Base-by-base conservation (phyloP, 2,888 invertebrate genomes). In the Euzophera pinguis region DNA sequence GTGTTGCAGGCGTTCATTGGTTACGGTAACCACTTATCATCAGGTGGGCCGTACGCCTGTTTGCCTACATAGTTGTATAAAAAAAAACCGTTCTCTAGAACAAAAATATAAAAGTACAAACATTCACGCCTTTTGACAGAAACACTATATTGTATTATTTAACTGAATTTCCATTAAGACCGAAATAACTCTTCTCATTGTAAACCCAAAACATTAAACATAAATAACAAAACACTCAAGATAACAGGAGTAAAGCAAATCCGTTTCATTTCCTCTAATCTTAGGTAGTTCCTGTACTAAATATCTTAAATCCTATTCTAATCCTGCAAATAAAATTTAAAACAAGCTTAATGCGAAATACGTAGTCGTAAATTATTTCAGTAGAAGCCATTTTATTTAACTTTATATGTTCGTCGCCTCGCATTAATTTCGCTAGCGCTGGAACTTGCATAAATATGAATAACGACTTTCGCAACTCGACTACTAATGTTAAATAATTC, bases 361-460 rank as follows among this genome's bases (percentile, higher is more conserved):
- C 54, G 56, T 55, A 53, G 47, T 47, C 61, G 62, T 64, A 62
- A 63, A 59, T 69, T 62, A 63, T 63, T 65, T 65, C 47, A 57
- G 53, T 59, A 55, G 56, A 53, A 61, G 56, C 59, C 54, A 58
- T 64, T 60, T 67, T 69, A 73, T 73, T 69, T 64, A 66, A 71
- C 61, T 70, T 63, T 63, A 66, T 67, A 66, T 66, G 62, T 58
- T 55, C 55, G 60, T 65, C 62, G 61, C 53, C 45, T 58, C 60
- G 53, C 62, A 66, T 71, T 72, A 66, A 69, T 68, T 65, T 64
- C 38, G 53, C 53, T 56, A 57, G 62, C 62, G 55, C 55, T 60
- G 61, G 54, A 69, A 72, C 70, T 72, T 69, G 65, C 69, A 75
- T 78, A 73, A 75, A 78, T 70, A 72, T 75, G 71, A 76, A 65